Conservation (phyloP, 2,888 invertebrate species). For the Oligia strigilis region DNA sequence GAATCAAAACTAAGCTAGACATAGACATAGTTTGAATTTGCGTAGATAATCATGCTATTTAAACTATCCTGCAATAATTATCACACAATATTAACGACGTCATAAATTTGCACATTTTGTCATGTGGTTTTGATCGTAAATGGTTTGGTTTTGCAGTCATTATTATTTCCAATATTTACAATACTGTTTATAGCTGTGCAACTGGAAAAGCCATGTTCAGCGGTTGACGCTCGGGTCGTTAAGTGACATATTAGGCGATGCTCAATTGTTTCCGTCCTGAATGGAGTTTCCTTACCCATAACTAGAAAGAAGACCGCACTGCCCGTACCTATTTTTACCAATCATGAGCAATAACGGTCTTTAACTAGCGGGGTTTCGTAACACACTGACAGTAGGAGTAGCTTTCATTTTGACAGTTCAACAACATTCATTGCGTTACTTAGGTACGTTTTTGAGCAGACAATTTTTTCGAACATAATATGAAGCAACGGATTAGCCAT, state of each 20-base stretch:
- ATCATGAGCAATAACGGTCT: background rate
- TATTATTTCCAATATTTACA: background rate
- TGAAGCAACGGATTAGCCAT: background rate
- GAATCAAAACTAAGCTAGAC: constrained; percentile 16
- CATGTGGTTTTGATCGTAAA: background rate
- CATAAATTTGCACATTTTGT: constrained; percentile 2
- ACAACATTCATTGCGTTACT: background rate
- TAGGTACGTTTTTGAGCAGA: background rate
- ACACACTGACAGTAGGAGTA: background rate
- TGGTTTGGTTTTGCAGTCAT: background rate
- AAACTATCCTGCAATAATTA: background rate
- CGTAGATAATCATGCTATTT: background rate
- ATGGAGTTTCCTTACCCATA: background rate
- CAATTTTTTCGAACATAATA: background rate
- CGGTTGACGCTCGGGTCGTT: background rate
- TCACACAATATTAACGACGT: background rate
- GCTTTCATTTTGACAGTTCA: background rate
- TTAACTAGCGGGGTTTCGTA: background rate
- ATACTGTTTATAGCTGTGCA: background rate
- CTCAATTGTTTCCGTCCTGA: constrained; percentile 3
- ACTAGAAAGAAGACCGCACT: background rate
- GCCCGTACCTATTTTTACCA: background rate
- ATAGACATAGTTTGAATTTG: background rate
- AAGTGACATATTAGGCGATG: background rate
- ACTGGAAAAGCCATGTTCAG: background rate